Conservation (phyloP, 2,797 vertebrate species). For the Amniataba percoides region DNA sequence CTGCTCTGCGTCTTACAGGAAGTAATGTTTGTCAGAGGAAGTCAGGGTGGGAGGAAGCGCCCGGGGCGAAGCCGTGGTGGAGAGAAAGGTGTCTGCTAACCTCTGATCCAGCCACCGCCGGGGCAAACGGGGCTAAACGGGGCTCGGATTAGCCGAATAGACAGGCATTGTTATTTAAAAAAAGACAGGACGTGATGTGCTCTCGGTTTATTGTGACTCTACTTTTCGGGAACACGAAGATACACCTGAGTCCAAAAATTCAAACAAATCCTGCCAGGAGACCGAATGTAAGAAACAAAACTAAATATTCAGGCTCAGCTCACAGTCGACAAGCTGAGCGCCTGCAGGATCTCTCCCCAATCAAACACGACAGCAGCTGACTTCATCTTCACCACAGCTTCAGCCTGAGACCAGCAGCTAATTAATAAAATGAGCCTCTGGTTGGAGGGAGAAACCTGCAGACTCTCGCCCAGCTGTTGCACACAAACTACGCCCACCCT, state of each 20-base stretch:
- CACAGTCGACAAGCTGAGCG: neutral
- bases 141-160: neutral
- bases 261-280: neutral
- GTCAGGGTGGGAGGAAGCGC: constrained; percentile 69
- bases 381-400: constrained; percentile 23
- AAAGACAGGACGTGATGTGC: constrained; percentile 24
- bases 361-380: constrained; percentile 45
- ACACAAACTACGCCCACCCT: neutral
- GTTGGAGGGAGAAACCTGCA: neutral
- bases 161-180: constrained; percentile 13
- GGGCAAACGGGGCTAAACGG: neutral
- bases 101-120: constrained; percentile 61
- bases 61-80: constrained; percentile 42
- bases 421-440: constrained; percentile 27
- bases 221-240: neutral
- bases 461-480: constrained; percentile 21
- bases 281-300: neutral
- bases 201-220: neutral
- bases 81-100: constrained; percentile 75
- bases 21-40: constrained; percentile 80
- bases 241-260: neutral
- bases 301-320: neutral
- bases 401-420: constrained; percentile 14
- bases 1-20: constrained; percentile 79
- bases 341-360: constrained; percentile 25